phyloP scores from a whole-genome alignment of 2,888 invertebrate species.

The Drosophila neotestacea region DNA sequence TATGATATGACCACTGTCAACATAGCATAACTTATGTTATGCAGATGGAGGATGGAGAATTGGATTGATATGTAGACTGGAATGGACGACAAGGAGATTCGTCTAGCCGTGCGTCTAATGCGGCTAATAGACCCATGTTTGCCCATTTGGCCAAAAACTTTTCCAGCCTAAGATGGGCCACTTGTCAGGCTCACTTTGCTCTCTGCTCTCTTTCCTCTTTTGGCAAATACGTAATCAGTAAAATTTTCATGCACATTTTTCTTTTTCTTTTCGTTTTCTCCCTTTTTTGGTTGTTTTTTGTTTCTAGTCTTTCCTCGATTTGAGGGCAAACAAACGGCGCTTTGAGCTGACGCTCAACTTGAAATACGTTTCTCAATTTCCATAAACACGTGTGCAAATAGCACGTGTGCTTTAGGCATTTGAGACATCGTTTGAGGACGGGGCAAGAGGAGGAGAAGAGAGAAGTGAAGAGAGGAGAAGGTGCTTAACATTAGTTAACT shows the following conservation, averaged over 20 bases:
- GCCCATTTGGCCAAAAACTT: conserved; percentile 55
- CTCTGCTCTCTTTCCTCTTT: conserved; percentile 14
- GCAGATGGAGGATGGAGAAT: background rate
- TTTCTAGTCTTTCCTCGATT: conserved; percentile 32
- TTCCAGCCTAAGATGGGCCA: conserved; percentile 27
- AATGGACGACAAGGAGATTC: conserved; percentile 1
- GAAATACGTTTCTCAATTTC: conserved; percentile 80
- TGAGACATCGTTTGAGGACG: conserved; percentile 4
- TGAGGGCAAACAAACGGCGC: conserved; percentile 62
- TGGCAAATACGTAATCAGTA: conserved; percentile 77
- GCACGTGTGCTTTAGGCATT: conserved; percentile 63
- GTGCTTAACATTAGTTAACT: conserved; percentile 67
- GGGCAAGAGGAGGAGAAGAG: background rate
- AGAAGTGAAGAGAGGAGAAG: conserved; percentile 8
- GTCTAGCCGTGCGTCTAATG: conserved; percentile 65
- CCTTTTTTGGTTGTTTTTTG: background rate
- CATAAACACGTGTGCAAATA: conserved; percentile 83
- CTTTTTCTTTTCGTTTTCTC: conserved; percentile 27
- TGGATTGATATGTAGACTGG: background rate
- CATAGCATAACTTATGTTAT: conserved; percentile 50
- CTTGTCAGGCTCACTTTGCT: conserved; percentile 26
- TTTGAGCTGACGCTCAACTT: conserved; percentile 69
- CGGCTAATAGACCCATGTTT: conserved; percentile 77
- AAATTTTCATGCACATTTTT: conserved; percentile 76
- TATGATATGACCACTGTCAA: conserved; percentile 52